These are phyloP conservation scores for Agelaius phoeniceus DNA, from an alignment of 2,113 vertebrate species.

Conservation along the genomic window DNA sequence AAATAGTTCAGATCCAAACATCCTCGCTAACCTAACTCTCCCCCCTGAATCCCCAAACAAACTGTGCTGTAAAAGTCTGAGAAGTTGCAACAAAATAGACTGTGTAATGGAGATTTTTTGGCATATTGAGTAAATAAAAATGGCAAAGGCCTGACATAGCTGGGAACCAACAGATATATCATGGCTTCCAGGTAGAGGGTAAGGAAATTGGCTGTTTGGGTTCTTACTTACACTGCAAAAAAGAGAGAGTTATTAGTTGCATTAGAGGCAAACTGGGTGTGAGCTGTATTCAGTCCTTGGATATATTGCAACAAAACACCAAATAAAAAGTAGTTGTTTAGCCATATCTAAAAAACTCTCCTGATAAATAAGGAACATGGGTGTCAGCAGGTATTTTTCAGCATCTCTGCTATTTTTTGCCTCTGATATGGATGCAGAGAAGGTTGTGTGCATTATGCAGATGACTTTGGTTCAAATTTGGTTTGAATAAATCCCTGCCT, in stretches of 20 bases:
- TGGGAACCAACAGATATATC: background rate
- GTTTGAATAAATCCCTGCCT: background rate
- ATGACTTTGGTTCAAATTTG: background rate
- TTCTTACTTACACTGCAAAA: background rate
- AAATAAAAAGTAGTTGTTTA: background rate
- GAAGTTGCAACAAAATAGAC: background rate
- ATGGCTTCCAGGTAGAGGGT: background rate
- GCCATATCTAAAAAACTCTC: background rate
- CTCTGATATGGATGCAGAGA: background rate
- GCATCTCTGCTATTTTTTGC: background rate
- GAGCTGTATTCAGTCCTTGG: background rate
- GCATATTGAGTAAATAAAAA: background rate
- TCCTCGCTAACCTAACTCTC: background rate
- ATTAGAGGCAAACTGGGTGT: background rate
- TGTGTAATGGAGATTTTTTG: background rate
- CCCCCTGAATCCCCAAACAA: background rate
- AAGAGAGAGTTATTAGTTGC: background rate
- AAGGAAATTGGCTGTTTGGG: background rate
- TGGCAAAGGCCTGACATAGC: background rate
- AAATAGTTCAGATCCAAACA: background rate
- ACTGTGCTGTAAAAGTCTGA: background rate
- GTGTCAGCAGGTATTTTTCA: background rate
- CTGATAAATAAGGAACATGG: background rate
- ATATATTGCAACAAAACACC: background rate
- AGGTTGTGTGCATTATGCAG: background rate